Evolutionary conservation across 2,888 invertebrate species (phyloP).

Genomic region (Apamea crenata): DNA sequence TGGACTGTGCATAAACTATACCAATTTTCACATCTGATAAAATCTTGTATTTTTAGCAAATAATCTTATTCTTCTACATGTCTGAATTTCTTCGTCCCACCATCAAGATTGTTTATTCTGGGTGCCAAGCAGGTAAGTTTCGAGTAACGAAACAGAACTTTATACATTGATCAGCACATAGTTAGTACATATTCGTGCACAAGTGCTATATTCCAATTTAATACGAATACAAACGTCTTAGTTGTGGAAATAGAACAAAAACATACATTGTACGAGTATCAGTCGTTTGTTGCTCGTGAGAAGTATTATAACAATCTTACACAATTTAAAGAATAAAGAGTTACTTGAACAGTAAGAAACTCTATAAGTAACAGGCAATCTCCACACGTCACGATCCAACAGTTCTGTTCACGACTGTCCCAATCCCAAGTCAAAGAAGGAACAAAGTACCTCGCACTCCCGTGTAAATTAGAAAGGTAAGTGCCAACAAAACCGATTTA

Average conservation of each 20-base stretch:
- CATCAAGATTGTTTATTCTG: conserved; percentile 13
- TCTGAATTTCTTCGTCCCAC: background rate
- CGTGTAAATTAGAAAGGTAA: conserved; percentile 68
- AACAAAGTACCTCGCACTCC: conserved; percentile 63
- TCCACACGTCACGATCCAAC: conserved; percentile 60
- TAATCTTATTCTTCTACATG: background rate
- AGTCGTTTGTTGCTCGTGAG: background rate
- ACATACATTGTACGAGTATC: background rate
- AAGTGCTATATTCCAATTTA: conserved; percentile 24
- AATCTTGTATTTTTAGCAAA: background rate
- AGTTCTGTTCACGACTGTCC: conserved; percentile 57
- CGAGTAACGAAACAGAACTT: conserved; percentile 25
- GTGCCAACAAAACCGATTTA: conserved; percentile 66
- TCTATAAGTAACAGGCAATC: conserved; percentile 57
- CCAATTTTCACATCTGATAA: too few relatives aligned
- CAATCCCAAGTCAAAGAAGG: conserved; percentile 67
- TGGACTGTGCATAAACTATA: too few relatives aligned
- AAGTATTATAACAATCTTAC: conserved; percentile 15
- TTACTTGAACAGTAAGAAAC: conserved; percentile 25
- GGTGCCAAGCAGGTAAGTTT: background rate
- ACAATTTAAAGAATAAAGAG: conserved; percentile 25
- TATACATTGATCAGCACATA: conserved; percentile 21
- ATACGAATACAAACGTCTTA: conserved; percentile 1
- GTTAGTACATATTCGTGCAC: conserved; percentile 30
- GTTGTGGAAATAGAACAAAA: conserved; percentile 13